Base-by-base conservation (phyloP, 2,113 vertebrate species). In the Polyodon spathula region DNA sequence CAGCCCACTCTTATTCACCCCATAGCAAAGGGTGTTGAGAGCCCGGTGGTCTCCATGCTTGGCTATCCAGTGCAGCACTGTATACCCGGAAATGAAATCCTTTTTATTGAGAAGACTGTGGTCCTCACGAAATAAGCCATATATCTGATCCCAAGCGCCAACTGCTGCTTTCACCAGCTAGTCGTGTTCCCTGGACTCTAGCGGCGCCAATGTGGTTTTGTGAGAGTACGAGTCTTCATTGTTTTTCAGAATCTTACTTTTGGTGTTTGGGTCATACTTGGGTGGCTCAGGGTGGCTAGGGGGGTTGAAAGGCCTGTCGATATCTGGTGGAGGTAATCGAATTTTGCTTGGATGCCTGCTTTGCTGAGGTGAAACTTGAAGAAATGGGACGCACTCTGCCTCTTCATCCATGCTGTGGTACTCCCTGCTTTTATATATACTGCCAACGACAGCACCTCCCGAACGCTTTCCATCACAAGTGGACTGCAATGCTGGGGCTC, bases 11-110 rank as follows among this genome's bases (percentile, higher is more conserved):
- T 79, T 85, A 12, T 39, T 61, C 0, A 90, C 90, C 0, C 85
- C 88, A 0, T 76, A 82, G 17, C 87, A 85, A 52, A 98, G 76
- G 5, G 89, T 87, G 79, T 87, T 88, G 70, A 98, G 84, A 48
- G 90, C 94, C 0, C 75, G 16, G 51, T 87, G 84, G 46, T 89
- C 80, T 0, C 95, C 94, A 0, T 96, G 95, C 69, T 97, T 97
- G 61, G 93, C 93, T 51, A 95, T 88, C 96, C 96, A 98, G 82
- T 98, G 96, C 56, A 95, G 83, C 1, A 89, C 84, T 0, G 91
- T 98, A 74, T 88, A 98, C 15, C 96, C 95, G 0, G 92, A 93
- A 66, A 98, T 76, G 74, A 98, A 98, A 72, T 98, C 96, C 16
- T 68, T 84, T 65, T 73, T 87, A 71, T 87, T 70, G 46, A 90